These are phyloP conservation scores for Fringilla coelebs DNA, from an alignment of 2,797 vertebrate species.

Conservation along the genomic window DNA sequence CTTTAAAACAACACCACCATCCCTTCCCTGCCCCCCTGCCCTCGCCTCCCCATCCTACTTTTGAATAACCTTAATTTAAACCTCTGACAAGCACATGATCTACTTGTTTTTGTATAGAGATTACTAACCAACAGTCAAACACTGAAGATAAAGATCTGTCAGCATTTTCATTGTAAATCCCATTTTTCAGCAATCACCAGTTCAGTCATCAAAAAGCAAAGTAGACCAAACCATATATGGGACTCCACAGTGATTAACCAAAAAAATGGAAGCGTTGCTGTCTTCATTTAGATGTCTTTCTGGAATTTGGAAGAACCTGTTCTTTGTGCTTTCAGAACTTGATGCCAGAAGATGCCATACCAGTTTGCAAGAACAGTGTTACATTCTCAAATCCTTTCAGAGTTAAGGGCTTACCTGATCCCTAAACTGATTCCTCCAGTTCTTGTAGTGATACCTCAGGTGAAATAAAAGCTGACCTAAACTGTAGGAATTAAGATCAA, in stretches of 20 bases:
- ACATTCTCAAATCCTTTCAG: neutral
- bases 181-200: neutral
- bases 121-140: neutral
- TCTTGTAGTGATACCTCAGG: neutral
- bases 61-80: neutral
- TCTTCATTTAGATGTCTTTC: neutral
- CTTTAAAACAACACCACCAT: neutral
- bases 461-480: neutral
- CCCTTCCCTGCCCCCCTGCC: neutral
- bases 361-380: neutral
- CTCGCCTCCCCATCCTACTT: rapidly evolving
- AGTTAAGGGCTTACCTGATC: neutral
- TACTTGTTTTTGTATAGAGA: slow-evolving; percentile 12
- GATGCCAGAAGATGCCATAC: neutral
- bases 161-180: slow-evolving; percentile 36
- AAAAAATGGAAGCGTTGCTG: neutral
- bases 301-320: neutral
- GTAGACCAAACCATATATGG: rapidly evolving
- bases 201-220: neutral
- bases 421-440: neutral
- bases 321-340: neutral
- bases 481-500: neutral
- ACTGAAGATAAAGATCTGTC: slow-evolving; percentile 5
- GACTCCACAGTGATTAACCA: neutral
- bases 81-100: slow-evolving; percentile 16